Evolutionary conservation across 1,140 invertebrate genomes (phyloP).

Genomic region (Drosophila hydei): DNA sequence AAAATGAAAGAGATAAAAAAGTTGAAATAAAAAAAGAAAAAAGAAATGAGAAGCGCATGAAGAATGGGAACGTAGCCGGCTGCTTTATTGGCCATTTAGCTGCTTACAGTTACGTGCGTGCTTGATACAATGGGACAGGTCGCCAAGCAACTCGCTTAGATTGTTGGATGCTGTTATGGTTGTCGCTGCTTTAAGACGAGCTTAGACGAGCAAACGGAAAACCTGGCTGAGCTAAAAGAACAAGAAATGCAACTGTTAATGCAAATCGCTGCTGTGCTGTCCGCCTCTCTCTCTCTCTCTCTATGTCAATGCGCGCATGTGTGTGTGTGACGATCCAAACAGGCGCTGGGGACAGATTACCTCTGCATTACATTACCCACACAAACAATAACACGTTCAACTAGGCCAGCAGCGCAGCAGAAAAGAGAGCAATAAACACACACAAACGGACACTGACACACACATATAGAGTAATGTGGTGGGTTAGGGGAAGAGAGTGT

Average conservation of each 20-base stretch:
- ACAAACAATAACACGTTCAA: slow-evolving; percentile 48
- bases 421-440: slow-evolving; percentile 37
- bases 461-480: background rate
- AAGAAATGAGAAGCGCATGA: background rate
- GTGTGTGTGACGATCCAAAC: slow-evolving; percentile 37
- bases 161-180: slow-evolving; percentile 29
- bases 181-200: slow-evolving; percentile 14
- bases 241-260: slow-evolving; percentile 82
- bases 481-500: background rate
- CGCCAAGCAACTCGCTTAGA: slow-evolving; percentile 13
- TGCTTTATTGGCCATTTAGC: slow-evolving; percentile 73
- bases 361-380: slow-evolving; percentile 40
- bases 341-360: slow-evolving; percentile 43
- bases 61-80: slow-evolving; percentile 39
- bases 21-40: slow-evolving; percentile 8
- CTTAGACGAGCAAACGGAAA: slow-evolving; percentile 26
- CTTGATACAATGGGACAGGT: slow-evolving; percentile 60
- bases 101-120: slow-evolving; percentile 72
- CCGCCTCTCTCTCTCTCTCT: background rate
- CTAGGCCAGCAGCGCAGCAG: slow-evolving; percentile 46
- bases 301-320: slow-evolving; percentile 3
- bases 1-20: slow-evolving; percentile 25
- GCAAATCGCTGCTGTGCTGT: slow-evolving; percentile 56
- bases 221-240: slow-evolving; percentile 45
- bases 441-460: slow-evolving; percentile 1